Evolutionary conservation across 2,888 invertebrate species (phyloP).

Genomic region (Drosophila dives): DNA sequence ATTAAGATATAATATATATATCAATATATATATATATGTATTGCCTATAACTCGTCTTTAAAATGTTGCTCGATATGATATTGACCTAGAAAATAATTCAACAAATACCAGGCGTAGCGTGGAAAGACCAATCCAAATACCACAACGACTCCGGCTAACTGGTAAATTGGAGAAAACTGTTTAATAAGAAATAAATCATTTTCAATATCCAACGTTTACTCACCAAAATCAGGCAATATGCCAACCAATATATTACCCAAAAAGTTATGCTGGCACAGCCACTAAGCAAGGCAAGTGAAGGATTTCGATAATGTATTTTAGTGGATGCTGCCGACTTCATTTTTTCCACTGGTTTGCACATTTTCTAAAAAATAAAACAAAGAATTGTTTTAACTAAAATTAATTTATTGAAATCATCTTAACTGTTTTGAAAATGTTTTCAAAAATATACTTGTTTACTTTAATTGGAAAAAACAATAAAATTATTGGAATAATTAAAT

Average conservation of each 20-base stretch:
- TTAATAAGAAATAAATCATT: no score
- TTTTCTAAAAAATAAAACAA: conserved; percentile 23
- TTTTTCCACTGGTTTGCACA: not conserved
- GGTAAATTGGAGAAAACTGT: not conserved
- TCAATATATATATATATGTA: conserved; percentile 45
- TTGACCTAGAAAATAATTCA: conserved; percentile 57
- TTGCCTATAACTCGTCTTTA: conserved; percentile 47
- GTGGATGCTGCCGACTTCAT: not conserved
- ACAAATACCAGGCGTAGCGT: conserved; percentile 38
- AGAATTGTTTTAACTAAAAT: not conserved
- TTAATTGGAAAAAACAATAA: not conserved
- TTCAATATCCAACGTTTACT: conserved; percentile 8
- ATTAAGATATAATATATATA: conserved; percentile 11
- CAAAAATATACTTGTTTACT: not conserved
- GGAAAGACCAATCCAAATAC: conserved; percentile 61
- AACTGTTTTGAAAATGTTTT: not conserved
- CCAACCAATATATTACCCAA: conserved; percentile 52
- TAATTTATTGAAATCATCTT: no score
- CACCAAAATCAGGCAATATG: conserved; percentile 53
- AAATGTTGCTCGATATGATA: conserved; percentile 49
- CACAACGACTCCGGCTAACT: conserved; percentile 43
- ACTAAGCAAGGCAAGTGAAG: conserved; percentile 38
- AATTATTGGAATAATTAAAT: not conserved
- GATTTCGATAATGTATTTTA: conserved; percentile 42
- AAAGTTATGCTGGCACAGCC: conserved; percentile 42